Base-by-base conservation (phyloP, 2,888 invertebrate genomes). In the Tinea pellionella region DNA sequence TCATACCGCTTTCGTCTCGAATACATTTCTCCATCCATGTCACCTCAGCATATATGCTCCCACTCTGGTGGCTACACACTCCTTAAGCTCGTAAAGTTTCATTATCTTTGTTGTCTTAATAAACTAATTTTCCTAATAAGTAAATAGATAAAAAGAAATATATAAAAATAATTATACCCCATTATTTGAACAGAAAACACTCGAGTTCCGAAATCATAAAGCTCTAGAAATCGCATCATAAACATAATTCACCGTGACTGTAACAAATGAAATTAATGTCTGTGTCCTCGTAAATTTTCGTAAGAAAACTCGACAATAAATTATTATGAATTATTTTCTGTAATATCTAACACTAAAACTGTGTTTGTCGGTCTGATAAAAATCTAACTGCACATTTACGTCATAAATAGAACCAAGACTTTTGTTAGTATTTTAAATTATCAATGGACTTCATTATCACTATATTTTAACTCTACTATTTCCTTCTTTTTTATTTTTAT, bases 251-350 rank as follows among this genome's bases (percentile, higher is more conserved):
- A 47, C 47, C n/a, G 18, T 47, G 15, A 47, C 47, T 18, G 47
- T 15, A 47, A 47, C 47, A 47, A 47, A 47, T 47, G 47, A 47
- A 47, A 47, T 47, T 47, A 47, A 47, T 47, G 47, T 47, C 47
- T 47, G 18, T 47, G 47, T 47, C 47, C 47, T 47, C 47, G 18
- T 47, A 47, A 47, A 47, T 47, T 47, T 16, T 16, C 37, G 37
- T 37, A 37, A 37, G 37, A 37, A 37, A 37, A 37, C 37, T 37
- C 37, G 37, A 37, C 37, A 37, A 37, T 37, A 37, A 37, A 37
- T 37, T 37, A 37, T 37, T 37, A 37, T 37, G 37, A 37, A 37
- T 37, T 37, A 37, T 37, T 12, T 37, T 2, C 37, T 37, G 37
- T 37, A 37, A 37, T 37, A n/a, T n/a, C n/a, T n/a, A 37, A 37